Evolutionary conservation across 2,888 invertebrate genomes (phyloP).

Genomic region (Drosophila paranaensis): DNA sequence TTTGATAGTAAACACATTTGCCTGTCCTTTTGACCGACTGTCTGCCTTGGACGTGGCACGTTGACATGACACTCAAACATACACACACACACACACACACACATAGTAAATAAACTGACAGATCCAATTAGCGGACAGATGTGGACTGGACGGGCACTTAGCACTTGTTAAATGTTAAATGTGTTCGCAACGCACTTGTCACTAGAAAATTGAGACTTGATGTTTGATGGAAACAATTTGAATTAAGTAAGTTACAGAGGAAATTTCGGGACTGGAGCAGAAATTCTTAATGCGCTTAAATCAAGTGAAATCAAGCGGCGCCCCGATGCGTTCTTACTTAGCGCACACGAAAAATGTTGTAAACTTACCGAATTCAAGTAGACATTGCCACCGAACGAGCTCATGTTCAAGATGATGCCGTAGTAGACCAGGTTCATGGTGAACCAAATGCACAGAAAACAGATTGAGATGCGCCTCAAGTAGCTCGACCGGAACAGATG

Average conservation of each 20-base stretch:
- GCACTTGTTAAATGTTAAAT: constrained; percentile 56
- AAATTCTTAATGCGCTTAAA: constrained; percentile 15
- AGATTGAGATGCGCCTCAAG: constrained; percentile 89
- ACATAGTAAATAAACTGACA: constrained; percentile 50
- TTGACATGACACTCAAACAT: constrained; percentile 29
- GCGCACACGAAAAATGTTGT: constrained; percentile 29
- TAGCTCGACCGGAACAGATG: constrained; percentile 89
- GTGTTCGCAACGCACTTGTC: constrained; percentile 44
- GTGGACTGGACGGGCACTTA: constrained; percentile 54
- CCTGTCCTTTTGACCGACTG: constrained; percentile 33
- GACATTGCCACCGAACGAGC: constrained; percentile 90
- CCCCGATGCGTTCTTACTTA: constrained; percentile 17
- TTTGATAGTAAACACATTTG: constrained; percentile 66
- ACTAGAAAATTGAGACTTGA: constrained; percentile 42
- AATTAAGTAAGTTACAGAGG: constrained; percentile 22
- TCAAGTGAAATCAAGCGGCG: constrained; percentile 23
- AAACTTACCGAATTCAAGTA: constrained; percentile 89
- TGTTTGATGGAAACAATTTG: constrained; percentile 43
- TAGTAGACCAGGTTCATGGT: constrained; percentile 87
- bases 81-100: not conserved
- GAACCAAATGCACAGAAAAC: constrained; percentile 91
- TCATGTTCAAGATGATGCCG: constrained; percentile 89
- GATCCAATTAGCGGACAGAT: constrained; percentile 65
- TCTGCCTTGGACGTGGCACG: constrained; percentile 21
- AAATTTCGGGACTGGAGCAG: constrained; percentile 7